Evolutionary conservation across 2,797 vertebrate species (phyloP).

Genomic region (Sphenodon punctatus): DNA sequence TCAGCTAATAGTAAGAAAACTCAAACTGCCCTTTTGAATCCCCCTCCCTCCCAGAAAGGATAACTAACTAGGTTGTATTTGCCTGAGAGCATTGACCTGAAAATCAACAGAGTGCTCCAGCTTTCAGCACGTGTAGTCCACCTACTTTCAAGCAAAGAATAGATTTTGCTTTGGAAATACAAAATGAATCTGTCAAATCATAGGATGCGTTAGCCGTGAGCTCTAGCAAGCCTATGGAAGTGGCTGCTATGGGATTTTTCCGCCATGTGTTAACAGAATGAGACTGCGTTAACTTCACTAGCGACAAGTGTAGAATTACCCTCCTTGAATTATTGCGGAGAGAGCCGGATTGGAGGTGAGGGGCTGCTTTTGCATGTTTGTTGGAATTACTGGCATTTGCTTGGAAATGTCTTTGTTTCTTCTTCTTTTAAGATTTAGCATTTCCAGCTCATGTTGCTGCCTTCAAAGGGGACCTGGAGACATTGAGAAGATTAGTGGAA

Average conservation of each 20-base stretch:
- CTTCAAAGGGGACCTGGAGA: conserved; percentile 74
- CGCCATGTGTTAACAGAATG: conserved; percentile 3
- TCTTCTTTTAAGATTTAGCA: conserved; percentile 69
- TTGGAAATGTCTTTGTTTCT: conserved; percentile 34
- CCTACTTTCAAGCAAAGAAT: background rate
- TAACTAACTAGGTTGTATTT: background rate
- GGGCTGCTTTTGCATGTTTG: background rate
- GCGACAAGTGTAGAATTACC: background rate
- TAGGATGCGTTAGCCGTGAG: background rate
- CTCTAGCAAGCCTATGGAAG: background rate
- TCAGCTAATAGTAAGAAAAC: background rate
- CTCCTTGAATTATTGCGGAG: background rate
- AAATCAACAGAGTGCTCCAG: background rate
- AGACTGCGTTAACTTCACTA: background rate
- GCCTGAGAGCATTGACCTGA: background rate
- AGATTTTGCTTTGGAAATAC: background rate
- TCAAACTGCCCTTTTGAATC: background rate
- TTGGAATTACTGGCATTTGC: background rate
- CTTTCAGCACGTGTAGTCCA: background rate
- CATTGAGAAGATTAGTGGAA: conserved; percentile 74
- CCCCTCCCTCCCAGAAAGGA: background rate
- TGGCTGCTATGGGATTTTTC: background rate
- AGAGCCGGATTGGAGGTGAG: background rate
- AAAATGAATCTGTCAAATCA: background rate
- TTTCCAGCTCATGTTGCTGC: conserved; percentile 80